Percentiles rank a stretch among this genome's conserved stretches.
Conservation (phyloP, 2,797 vertebrate species). For the Cossypha caffra region DNA sequence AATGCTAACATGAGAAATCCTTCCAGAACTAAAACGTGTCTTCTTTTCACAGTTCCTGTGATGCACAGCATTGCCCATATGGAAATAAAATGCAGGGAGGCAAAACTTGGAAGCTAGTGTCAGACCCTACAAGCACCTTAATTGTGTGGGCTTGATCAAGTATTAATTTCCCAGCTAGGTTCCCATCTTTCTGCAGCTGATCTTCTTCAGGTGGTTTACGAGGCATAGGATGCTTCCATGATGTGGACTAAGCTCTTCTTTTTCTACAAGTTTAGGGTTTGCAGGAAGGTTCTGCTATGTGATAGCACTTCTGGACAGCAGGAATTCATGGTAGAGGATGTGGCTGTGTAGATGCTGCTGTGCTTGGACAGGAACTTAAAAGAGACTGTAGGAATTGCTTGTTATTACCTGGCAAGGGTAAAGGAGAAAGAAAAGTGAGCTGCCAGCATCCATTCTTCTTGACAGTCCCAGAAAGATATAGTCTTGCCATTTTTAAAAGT, state of each 20-base stretch:
- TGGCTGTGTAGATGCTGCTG: not conserved
- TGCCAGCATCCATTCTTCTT: not conserved
- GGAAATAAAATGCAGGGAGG: not conserved
- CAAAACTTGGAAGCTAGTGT: not conserved
- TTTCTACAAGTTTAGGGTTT: not conserved
- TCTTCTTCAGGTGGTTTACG: not conserved
- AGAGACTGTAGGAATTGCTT: not conserved
- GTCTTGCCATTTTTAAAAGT: not conserved
- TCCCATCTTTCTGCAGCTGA: not conserved
- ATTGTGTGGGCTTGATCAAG: rapidly evolving
- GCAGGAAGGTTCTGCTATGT: not conserved
- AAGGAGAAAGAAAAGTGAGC: not conserved
- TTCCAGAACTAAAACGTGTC: not conserved
- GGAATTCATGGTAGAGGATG: not conserved
- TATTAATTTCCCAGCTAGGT: not conserved
- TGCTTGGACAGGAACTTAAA: not conserved
- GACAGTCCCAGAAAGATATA: not conserved
- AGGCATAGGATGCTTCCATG: not conserved
- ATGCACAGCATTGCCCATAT: not conserved
- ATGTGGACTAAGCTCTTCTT: not conserved
- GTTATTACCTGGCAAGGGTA: not conserved
- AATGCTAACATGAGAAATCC: too few species aligned
- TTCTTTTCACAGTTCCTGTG: not conserved
- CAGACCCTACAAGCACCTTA: not conserved
- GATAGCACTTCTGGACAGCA: not conserved